Conservation (phyloP, 2,113 vertebrate species). For the Bungarus multicinctus region DNA sequence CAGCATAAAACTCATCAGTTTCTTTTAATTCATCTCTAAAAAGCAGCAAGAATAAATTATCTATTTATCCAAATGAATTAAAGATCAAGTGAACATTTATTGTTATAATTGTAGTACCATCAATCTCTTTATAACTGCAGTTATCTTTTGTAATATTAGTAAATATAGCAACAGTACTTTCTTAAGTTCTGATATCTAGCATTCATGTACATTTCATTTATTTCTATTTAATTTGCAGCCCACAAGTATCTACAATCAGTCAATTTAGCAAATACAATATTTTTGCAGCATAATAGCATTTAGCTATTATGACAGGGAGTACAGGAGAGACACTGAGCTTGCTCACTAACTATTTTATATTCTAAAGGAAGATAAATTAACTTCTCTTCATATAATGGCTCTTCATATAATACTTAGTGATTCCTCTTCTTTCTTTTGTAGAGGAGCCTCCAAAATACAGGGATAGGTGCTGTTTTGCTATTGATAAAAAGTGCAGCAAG, state of each 20-base stretch:
- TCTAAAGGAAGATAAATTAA: neutral
- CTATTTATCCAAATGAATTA: conserved; percentile 43
- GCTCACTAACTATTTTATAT: neutral
- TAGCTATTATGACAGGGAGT: neutral
- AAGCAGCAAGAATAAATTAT: conserved; percentile 49
- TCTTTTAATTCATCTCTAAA: conserved; percentile 68
- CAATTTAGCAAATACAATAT: neutral
- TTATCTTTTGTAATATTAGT: neutral
- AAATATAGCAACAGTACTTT: neutral
- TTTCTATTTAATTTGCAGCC: neutral
- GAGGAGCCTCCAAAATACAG: neutral
- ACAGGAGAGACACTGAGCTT: neutral
- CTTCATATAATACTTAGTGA: neutral
- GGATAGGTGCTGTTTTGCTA: neutral
- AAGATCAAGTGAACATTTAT: conserved; percentile 47
- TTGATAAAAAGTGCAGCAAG: neutral
- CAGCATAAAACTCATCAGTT: conserved; percentile 54
- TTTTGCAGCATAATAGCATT: neutral
- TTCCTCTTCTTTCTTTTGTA: neutral
- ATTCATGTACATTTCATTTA: neutral
- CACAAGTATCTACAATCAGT: neutral
- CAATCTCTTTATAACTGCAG: neutral
- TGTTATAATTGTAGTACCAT: conserved; percentile 46
- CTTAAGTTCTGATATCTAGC: neutral
- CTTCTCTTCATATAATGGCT: neutral